These are phyloP conservation scores for Pristionchus exspectatus DNA, from an alignment of 2,888 invertebrate genomes.

Conservation along the genomic window DNA sequence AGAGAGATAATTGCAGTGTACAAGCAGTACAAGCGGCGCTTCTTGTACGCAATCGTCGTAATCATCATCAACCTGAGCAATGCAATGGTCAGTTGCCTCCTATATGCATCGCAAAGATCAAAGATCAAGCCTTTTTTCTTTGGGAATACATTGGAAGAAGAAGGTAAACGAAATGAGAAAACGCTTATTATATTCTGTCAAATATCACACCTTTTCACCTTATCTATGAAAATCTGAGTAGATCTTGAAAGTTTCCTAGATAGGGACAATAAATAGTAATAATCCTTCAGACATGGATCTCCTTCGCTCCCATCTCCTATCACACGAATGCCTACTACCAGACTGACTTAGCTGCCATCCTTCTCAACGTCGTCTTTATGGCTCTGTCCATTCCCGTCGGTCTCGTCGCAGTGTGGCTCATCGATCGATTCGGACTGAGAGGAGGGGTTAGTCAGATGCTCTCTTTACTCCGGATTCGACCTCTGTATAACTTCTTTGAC, in stretches of 20 bases:
- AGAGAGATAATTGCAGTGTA: background rate
- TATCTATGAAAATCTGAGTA: too few relatives aligned
- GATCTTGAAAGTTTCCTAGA: too few relatives aligned
- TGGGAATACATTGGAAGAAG: background rate
- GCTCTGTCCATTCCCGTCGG: conserved; percentile 80
- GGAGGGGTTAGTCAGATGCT: conserved; percentile 78
- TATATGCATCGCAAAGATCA: background rate
- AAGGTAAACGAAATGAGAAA: background rate
- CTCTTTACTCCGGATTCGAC: background rate
- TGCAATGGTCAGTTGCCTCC: conserved; percentile 21
- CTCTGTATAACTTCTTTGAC: too few relatives aligned
- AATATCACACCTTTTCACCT: too few relatives aligned
- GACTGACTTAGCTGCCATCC: conserved; percentile 79
- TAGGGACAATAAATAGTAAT: background rate
- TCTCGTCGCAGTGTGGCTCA: conserved; percentile 80
- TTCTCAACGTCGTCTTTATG: conserved; percentile 81
- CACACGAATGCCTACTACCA: conserved; percentile 79
- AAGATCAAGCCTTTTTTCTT: background rate
- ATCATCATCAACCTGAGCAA: conserved; percentile 50
- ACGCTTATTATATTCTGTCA: too few relatives aligned
- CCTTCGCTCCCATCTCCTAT: conserved; percentile 81
- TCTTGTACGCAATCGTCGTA: conserved; percentile 45
- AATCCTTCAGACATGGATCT: conserved; percentile 79
- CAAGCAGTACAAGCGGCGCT: conserved; percentile 45
- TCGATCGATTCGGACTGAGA: conserved; percentile 80